Conservation (phyloP, 64 coral and sea anemone genomes). For the Porites australiensis region DNA sequence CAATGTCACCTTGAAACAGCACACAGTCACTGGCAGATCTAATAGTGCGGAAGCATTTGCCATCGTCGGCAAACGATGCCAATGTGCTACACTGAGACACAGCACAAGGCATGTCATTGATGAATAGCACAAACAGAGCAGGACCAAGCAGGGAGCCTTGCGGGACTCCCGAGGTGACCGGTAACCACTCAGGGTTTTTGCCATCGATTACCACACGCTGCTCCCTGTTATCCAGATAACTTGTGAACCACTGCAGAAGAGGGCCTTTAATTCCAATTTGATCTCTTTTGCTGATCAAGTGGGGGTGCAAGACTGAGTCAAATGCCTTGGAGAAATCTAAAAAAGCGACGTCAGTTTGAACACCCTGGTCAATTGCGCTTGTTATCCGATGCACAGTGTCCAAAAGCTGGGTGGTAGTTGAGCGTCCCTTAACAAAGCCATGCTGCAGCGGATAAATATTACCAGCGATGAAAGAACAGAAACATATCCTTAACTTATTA, state of each 20-base stretch:
- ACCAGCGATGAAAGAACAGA: slow-evolving; percentile 20
- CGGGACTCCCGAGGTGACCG: slow-evolving; percentile 19
- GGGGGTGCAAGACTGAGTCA: slow-evolving; percentile 58
- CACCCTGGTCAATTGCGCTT: slow-evolving; percentile 17
- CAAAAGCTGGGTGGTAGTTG: slow-evolving; percentile 52
- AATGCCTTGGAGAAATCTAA: slow-evolving; percentile 70
- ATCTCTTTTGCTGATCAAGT: slow-evolving; percentile 48
- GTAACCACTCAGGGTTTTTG: slow-evolving; percentile 26
- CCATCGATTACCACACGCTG: slow-evolving; percentile 62
- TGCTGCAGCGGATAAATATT: slow-evolving; percentile 46
- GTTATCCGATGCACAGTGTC: slow-evolving; percentile 26
- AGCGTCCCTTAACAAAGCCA: background rate
- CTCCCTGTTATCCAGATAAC: slow-evolving; percentile 47
- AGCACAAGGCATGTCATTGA: slow-evolving; percentile 52
- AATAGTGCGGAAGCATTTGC: slow-evolving; percentile 62
- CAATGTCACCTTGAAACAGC: slow-evolving; percentile 46
- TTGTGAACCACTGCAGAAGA: slow-evolving; percentile 67
- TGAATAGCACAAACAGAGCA: slow-evolving; percentile 54
- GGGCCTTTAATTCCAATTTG: slow-evolving; percentile 57
- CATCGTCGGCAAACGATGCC: slow-evolving; percentile 61
- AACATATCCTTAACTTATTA: background rate
- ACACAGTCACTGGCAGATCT: slow-evolving; percentile 26
- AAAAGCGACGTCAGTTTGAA: slow-evolving; percentile 45
- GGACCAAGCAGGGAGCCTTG: slow-evolving; percentile 60
- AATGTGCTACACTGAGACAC: too few relatives aligned